Base-by-base conservation (phyloP, 2,113 vertebrate species). In the Thryonomys swinderianus region DNA sequence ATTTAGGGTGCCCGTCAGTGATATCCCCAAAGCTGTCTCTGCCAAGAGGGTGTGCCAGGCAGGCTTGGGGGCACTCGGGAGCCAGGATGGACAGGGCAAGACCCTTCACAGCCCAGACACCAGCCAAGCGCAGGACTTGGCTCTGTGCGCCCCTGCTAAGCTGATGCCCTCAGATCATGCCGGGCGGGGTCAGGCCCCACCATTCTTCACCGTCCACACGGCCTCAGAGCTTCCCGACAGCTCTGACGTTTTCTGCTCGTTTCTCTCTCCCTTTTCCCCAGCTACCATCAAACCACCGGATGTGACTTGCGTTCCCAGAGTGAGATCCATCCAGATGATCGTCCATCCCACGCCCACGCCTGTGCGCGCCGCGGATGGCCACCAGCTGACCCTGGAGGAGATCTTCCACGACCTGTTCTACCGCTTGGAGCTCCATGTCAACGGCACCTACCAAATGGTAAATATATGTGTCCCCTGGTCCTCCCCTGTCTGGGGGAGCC, bases 371-470 rank as follows among this genome's bases (percentile, higher is more conserved):
- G 71, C 59, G 73, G 93, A 98, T 0, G 96, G 34, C 2, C 92
- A 2, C n/a, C 93, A 10, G 71, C 93, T 97, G 20, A 98, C 93
- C 0, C n/a, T 98, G 71, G 97, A 98, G 96, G 98, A 99, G 27
- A 94, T 99, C 11, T 98, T 95, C 64, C 20, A 16, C 0, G 93
- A 96, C 9, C 71, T 98, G 12, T 74, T 53, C 87, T 98, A 97
- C 94, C 71, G 0, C 85, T n/a, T 96, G 13, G 67, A 97, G 30
- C 96, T 98, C 59, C 88, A 25, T 0, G 1, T 96, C 95, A 98
- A 98, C 84, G 32, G 20, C 79, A 98, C 98, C 40, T 96, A 91
- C 2, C 95, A 97, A 80, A 97, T 98, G 98, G 98, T 99, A 96
- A 76, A 8, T 57, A 27, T 2, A 7, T 12, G 30, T 10, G n/a